phyloP scores from a whole-genome alignment of 2,888 invertebrate species.

The Plebejus argus region DNA sequence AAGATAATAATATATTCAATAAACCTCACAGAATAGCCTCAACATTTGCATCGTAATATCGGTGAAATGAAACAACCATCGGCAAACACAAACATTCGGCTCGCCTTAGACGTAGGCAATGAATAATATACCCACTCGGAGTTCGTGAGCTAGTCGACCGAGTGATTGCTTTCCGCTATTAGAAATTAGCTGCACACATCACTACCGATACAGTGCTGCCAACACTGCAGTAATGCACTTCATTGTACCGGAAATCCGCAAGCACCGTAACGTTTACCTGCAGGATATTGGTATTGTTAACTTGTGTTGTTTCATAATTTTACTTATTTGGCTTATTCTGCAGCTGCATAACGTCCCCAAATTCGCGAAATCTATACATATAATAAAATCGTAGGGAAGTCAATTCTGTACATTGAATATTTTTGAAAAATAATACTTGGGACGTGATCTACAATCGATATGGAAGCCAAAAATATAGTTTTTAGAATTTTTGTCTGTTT shows the following conservation, averaged over 20 bases:
- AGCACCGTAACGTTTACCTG: neutral
- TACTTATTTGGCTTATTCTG: no score
- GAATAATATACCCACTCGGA: constrained; percentile 57
- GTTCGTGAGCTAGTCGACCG: constrained; percentile 44
- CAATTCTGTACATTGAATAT: no score
- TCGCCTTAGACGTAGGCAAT: constrained; percentile 46
- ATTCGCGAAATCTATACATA: no score
- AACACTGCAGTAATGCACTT: constrained; percentile 23
- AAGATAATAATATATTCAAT: no score
- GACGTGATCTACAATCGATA: no score
- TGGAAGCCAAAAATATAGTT: no score
- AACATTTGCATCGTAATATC: constrained; percentile 28
- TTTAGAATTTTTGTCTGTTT: no score
- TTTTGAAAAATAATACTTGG: no score
- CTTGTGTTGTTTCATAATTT: neutral
- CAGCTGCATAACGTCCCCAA: no score
- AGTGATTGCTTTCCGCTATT: constrained; percentile 47
- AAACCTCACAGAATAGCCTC: neutral
- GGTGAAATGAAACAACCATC: constrained; percentile 37
- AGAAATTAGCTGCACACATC: constrained; percentile 42
- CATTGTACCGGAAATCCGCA: neutral
- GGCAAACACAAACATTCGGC: constrained; percentile 63
- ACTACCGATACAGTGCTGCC: constrained; percentile 32
- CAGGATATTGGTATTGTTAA: neutral
- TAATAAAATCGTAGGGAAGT: no score